Evolutionary conservation across 2,888 invertebrate genomes (phyloP).

Genomic region (Biston stratarius): DNA sequence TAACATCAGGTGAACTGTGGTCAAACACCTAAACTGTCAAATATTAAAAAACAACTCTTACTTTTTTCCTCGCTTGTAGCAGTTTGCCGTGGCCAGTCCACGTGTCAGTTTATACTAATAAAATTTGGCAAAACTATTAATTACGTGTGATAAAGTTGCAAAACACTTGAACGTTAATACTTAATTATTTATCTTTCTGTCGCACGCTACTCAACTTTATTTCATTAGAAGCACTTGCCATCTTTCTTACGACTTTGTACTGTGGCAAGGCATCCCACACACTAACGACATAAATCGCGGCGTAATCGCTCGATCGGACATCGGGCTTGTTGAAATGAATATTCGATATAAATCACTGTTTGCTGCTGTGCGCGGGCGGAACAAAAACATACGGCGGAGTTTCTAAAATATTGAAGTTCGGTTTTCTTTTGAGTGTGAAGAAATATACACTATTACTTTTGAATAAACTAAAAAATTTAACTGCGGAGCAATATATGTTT

Average conservation of each 20-base stretch:
- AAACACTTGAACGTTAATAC: not conserved
- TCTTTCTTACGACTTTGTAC: conserved; percentile 16
- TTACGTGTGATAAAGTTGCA: too few species aligned
- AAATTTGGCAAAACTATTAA: too few species aligned
- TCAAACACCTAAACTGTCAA: too few species aligned
- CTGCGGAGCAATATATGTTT: too few species aligned
- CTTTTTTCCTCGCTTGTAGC: too few species aligned
- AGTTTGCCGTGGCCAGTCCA: too few species aligned
- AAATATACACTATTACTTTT: too few species aligned
- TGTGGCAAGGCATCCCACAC: conserved; percentile 43
- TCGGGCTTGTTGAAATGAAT: conserved; percentile 81
- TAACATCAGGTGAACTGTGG: too few species aligned
- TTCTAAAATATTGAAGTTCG: not conserved
- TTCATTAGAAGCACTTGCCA: not conserved
- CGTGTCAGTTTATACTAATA: too few species aligned
- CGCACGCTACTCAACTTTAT: not conserved
- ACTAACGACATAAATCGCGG: conserved; percentile 76
- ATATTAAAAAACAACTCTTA: too few species aligned
- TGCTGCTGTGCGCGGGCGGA: conserved; percentile 67
- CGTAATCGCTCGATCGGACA: conserved; percentile 82
- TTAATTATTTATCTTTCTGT: not conserved
- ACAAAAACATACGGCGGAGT: conserved; percentile 24
- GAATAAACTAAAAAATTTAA: not conserved
- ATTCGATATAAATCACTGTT: conserved; percentile 83
- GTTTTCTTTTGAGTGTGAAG: too few species aligned